These are phyloP conservation scores for Orestias chungarensis DNA, from an alignment of 2,797 vertebrate species.

Conservation along the genomic window DNA sequence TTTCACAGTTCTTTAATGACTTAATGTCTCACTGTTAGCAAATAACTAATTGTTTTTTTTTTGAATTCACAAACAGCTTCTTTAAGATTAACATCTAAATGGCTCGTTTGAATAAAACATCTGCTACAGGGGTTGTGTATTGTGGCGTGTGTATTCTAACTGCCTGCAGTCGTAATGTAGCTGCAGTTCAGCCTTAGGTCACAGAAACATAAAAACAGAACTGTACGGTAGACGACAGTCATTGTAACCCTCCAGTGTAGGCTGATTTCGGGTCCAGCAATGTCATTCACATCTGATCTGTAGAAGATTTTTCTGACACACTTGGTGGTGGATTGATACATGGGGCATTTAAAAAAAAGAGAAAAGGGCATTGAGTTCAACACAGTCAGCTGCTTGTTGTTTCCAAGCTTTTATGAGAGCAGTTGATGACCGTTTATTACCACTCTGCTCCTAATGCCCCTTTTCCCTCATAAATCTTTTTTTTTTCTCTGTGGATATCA, in stretches of 20 bases:
- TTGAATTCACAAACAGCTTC: slow-evolving; percentile 70
- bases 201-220: slow-evolving; percentile 62
- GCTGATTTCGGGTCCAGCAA: slow-evolving; percentile 21
- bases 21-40: slow-evolving; percentile 39
- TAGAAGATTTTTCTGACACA: slow-evolving; percentile 2
- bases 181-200: slow-evolving; percentile 56
- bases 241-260: slow-evolving; percentile 41
- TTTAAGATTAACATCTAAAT: slow-evolving; percentile 84
- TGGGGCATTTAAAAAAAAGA: background rate
- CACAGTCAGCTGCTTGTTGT: slow-evolving; percentile 36
- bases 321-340: background rate
- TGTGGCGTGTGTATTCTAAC: slow-evolving; percentile 82
- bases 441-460: slow-evolving; percentile 3
- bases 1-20: slow-evolving; percentile 14
- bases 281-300: slow-evolving; percentile 12
- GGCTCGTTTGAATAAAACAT: slow-evolving; percentile 74
- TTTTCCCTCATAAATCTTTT: background rate
- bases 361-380: slow-evolving; percentile 7
- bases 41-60: slow-evolving; percentile 65
- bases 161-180: slow-evolving; percentile 37
- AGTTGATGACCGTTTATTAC: slow-evolving; percentile 18
- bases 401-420: slow-evolving; percentile 16
- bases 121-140: slow-evolving; percentile 74
- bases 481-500: slow-evolving; percentile 14
- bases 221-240: slow-evolving; percentile 52